Percentiles rank a stretch among this genome's conserved stretches.
Evolutionary conservation across 2,888 invertebrate species (phyloP).

Genomic region (Nemoura dubitans): DNA sequence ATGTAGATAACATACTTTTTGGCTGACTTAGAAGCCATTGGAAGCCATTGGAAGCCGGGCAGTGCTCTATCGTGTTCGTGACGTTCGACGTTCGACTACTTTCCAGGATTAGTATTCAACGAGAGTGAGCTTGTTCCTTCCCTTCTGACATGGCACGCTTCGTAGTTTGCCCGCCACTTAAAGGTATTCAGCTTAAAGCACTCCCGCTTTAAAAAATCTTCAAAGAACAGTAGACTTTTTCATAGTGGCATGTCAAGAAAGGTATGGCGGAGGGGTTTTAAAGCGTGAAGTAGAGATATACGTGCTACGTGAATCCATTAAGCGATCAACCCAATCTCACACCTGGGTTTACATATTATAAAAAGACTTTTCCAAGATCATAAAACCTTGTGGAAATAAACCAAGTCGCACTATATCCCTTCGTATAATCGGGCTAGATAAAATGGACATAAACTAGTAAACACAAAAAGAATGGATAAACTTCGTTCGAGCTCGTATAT

Average conservation of each 20-base stretch:
- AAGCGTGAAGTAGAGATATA: constrained; percentile 36
- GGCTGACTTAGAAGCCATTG: not conserved
- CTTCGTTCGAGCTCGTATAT: not conserved
- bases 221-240: constrained; percentile 33
- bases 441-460: constrained; percentile 26
- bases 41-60: not conserved
- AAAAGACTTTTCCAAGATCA: constrained; percentile 39
- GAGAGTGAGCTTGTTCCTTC: constrained; percentile 23
- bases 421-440: constrained; percentile 23
- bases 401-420: not conserved
- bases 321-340: constrained; percentile 42
- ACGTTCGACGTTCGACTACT: not conserved
- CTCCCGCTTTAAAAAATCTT: constrained; percentile 20
- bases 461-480: constrained; percentile 3
- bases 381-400: constrained; percentile 33
- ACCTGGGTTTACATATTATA: constrained; percentile 43
- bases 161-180: constrained; percentile 26
- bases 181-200: constrained; percentile 19
- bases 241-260: constrained; percentile 25
- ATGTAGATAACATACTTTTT: constrained; percentile 15
- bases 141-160: constrained; percentile 17
- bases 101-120: constrained; percentile 33
- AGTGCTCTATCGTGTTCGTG: not conserved
- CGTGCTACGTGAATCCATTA: constrained; percentile 46
- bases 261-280: constrained; percentile 30